Evolutionary conservation across 2,888 invertebrate species (phyloP).

Genomic region (Gibbula magus): DNA sequence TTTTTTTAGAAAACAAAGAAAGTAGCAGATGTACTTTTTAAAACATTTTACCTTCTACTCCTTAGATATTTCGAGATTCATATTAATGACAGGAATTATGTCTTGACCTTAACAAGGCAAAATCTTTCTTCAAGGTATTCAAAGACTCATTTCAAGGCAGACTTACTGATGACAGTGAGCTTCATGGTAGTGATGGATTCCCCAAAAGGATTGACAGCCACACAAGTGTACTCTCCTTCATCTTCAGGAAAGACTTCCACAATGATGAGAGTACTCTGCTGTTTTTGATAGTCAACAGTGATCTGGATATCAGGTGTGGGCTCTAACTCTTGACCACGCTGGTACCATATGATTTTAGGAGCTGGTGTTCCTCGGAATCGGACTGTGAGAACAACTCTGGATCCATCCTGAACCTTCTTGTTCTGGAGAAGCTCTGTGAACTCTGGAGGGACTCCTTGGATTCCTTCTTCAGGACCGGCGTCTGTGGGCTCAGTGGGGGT

Average conservation of each 20-base stretch:
- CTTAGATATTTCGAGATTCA: too few relatives aligned
- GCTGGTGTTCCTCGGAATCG: constrained; percentile 65
- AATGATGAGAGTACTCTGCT: constrained; percentile 90
- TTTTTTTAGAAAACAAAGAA: too few relatives aligned
- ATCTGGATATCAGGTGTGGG: constrained; percentile 74
- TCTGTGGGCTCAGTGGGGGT: constrained; percentile 40
- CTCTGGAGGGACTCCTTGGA: constrained; percentile 88
- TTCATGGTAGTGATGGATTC: constrained; percentile 93
- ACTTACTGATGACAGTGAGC: constrained; percentile 73
- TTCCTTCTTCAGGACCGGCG: constrained; percentile 54
- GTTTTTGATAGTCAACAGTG: constrained; percentile 80
- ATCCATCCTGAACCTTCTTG: constrained; percentile 91
- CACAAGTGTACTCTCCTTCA: constrained; percentile 96
- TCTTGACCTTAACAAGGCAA: neutral
- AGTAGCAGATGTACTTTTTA: too few relatives aligned
- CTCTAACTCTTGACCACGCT: constrained; percentile 75
- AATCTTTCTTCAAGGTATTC: neutral
- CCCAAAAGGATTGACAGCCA: constrained; percentile 87
- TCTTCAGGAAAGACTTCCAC: constrained; percentile 99
- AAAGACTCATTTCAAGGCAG: neutral
- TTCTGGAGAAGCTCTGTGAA: constrained; percentile 86
- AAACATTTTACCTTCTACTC: too few relatives aligned
- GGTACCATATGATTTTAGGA: constrained; percentile 74
- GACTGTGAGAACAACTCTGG: constrained; percentile 77
- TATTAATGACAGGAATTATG: too few relatives aligned